Evolutionary conservation across 1,140 invertebrate genomes (phyloP), one percentile per base, ranked within the genome.

Genomic region (Thaumatotibia leucotreta): DNA sequence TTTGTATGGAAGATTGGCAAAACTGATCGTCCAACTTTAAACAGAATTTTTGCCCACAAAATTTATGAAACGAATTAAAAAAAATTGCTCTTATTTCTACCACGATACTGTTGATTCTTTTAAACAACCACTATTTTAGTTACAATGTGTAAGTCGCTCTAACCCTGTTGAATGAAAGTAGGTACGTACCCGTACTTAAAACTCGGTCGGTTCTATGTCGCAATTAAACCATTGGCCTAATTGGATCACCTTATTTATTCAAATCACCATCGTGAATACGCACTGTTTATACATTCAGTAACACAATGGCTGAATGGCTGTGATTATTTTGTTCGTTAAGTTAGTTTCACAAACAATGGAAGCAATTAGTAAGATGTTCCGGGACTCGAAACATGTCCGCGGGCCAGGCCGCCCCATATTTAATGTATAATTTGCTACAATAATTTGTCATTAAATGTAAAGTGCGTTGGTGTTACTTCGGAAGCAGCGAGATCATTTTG

Each of bases 251-350:
- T 54, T 29, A 54, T 54, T 54, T 54, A 54, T 27, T 54, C 23
- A 54, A 54, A 54, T 27, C 35, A 39, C 35, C 33, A 9, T n/a
- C 1, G 20, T 52, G 22, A 23, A 52, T 52, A 29, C 52, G 61
- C 32, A 39, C 11, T 4, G 14, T 29, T 58, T 17, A 58, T 31
- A 24, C 11, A 17, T 29, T 54, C 23, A 54, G 22, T 24, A 27
- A 54, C 32, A 68, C 66, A 68, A 68, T 64, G 62, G 39, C 27
- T 52, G 66, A 68, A 61, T 66, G 8, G 50, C 49, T 62, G 61
- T 72, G 64, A 72, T 68, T 72, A 61, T 68, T 35, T 64, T 64
- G 67, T 68, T 68, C 62, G 68, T 72, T 68, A 52, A 52, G 39
- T 52, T 35, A 9, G 27, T 33, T 54, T 22, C n/a, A 17, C 3